Evolutionary conservation across 1,140 invertebrate genomes (phyloP).

Genomic region (Drosophila pandora): DNA sequence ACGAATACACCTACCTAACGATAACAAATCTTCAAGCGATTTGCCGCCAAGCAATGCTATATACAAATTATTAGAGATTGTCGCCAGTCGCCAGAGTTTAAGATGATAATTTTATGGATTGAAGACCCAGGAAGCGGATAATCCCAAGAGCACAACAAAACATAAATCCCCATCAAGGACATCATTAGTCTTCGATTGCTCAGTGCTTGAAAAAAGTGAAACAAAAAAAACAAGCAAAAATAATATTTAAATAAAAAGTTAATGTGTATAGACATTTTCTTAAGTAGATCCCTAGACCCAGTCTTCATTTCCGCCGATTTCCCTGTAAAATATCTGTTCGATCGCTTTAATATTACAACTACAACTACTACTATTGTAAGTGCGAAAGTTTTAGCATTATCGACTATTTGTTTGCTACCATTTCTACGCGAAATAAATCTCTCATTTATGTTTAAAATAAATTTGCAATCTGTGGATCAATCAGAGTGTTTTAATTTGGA

Average conservation of each 20-base stretch:
- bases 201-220: background rate
- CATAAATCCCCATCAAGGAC: background rate
- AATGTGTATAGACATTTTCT: conserved; percentile 37
- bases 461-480: conserved; percentile 36
- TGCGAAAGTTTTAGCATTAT: conserved; percentile 52
- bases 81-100: conserved; percentile 26
- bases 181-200: background rate
- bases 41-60: conserved; percentile 33
- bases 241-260: conserved; percentile 16
- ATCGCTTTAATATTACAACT: conserved; percentile 37
- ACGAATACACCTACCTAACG: conserved; percentile 78
- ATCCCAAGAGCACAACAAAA: conserved; percentile 2
- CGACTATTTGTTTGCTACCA: conserved; percentile 32
- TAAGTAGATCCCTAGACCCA: conserved; percentile 21
- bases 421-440: conserved; percentile 32
- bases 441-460: conserved; percentile 49
- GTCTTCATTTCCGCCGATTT: conserved; percentile 17
- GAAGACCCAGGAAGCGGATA: conserved; percentile 13
- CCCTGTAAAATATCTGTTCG: conserved; percentile 42
- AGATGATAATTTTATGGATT: conserved; percentile 12
- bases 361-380: conserved; percentile 49
- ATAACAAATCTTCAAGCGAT: conserved; percentile 54
- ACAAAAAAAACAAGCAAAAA: background rate
- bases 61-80: conserved; percentile 43
- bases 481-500: background rate